These are phyloP conservation scores for Porphyrio hochstetteri DNA, from an alignment of 2,113 vertebrate genomes.

Conservation along the genomic window DNA sequence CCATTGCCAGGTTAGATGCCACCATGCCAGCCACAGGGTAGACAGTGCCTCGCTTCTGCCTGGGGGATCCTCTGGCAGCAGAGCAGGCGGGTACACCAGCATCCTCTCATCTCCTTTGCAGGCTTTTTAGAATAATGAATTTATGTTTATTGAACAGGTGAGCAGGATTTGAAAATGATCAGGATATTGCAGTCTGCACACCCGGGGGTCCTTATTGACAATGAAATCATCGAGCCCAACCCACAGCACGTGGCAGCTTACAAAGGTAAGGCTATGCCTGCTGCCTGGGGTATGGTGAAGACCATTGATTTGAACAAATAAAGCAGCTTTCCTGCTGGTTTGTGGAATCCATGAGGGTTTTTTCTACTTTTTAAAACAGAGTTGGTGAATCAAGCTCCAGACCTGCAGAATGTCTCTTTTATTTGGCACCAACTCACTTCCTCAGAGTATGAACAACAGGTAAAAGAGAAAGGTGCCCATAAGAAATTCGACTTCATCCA, in stretches of 20 bases:
- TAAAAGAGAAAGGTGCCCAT: constrained; percentile 18
- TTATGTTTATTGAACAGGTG: constrained; percentile 67
- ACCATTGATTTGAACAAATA: accelerated
- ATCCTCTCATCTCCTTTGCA: background rate
- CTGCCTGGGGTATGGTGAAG: background rate
- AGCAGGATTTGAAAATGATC: constrained; percentile 84
- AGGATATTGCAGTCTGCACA: constrained; percentile 74
- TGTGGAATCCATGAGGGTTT: background rate
- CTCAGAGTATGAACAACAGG: constrained; percentile 37
- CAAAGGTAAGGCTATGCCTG: constrained; percentile 66
- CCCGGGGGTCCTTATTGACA: constrained; percentile 76
- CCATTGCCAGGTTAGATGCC: background rate
- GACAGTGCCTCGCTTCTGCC: background rate
- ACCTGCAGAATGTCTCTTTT: constrained; percentile 63
- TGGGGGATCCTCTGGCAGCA: background rate
- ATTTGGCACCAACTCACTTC: constrained; percentile 67
- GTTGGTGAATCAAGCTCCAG: constrained; percentile 38
- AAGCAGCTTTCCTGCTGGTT: background rate
- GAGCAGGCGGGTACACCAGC: accelerated
- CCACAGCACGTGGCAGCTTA: constrained; percentile 79
- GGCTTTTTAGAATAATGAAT: background rate
- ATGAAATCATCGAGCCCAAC: constrained; percentile 85
- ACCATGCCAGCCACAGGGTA: background rate
- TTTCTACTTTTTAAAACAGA: constrained; percentile 29
- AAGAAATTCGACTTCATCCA: constrained; percentile 73